Base-by-base conservation (phyloP, 2,888 invertebrate genomes). In the Acheta domesticus region DNA sequence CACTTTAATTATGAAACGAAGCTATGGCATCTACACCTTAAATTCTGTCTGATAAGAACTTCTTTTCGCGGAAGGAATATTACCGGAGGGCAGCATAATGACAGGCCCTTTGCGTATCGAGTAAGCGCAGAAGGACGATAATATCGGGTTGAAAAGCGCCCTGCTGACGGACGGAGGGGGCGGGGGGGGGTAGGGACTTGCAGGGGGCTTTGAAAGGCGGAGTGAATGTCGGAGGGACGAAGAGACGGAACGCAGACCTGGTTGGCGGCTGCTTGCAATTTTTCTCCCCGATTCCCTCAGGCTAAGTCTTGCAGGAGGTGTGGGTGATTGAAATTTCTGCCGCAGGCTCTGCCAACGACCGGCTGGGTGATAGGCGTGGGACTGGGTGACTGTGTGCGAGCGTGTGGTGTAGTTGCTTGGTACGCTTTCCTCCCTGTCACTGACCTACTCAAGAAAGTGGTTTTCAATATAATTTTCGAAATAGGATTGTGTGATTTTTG, bases 1-100 rank as follows among this genome's bases (percentile, higher is more conserved):
- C 62, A 62, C 62, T 62, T 62, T 62, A 62, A 62, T 62, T 62
- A 62, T 62, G 62, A 62, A n/a, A n/a, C 62, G 62, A 62, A 62
- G 62, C n/a, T n/a, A n/a, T 62, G 62, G 62, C 62, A 19, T n/a
- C 62, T n/a, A n/a, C 62, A 62, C 62, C 62, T 62, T 62, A n/a
- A 62, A 62, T 62, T 62, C 62, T n/a, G 62, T 62, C 62, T 62
- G 62, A 62, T 62, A 62, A 62, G 62, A n/a, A 62, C 12, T 62
- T 62, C 62, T 62, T 36, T 36, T 62, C 62, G 62, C 62, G 8
- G n/a, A n/a, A 62, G 62, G n/a, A 14, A 62, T 62, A 62, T 62
- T 62, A 19, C 62, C 14, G n/a, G n/a, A 14, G 62, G 62, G 62
- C 62, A 19, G 62, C n/a, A 14, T 62, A 62, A 62, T 62, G 62